Evolutionary conservation across 2,797 vertebrate genomes (phyloP).

Genomic region (Lutjanus campechanus): DNA sequence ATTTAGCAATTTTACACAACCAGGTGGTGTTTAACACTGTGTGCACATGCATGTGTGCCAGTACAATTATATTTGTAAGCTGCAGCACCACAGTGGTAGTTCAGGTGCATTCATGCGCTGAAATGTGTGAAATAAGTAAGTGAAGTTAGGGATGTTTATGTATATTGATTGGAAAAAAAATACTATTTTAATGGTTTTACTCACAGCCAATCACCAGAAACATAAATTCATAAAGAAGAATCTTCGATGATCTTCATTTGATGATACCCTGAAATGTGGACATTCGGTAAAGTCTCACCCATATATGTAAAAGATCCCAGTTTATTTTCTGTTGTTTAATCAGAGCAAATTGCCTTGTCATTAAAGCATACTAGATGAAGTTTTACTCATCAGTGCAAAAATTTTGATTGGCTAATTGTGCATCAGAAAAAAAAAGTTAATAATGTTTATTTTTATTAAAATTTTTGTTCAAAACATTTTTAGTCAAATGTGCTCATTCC

Average conservation of each 20-base stretch:
- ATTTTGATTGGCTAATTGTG: constrained; percentile 4
- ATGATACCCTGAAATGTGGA: background rate
- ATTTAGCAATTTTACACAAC: background rate
- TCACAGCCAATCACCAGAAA: too few species aligned
- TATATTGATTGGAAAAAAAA: background rate
- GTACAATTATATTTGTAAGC: constrained; percentile 14
- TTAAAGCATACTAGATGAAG: constrained; percentile 3
- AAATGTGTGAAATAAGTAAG: background rate
- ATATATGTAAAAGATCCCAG: background rate
- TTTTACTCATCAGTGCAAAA: background rate
- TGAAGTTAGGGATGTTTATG: background rate
- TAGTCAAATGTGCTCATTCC: constrained; percentile 4
- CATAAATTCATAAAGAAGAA: too few species aligned
- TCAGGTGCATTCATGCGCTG: background rate
- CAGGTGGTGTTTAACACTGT: constrained; percentile 16
- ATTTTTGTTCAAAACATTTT: constrained; percentile 4
- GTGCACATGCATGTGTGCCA: background rate
- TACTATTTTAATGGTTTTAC: too few species aligned
- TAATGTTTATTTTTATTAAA: background rate
- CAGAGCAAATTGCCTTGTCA: background rate
- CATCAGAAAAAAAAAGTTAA: background rate
- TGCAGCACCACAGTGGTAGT: constrained; percentile 1
- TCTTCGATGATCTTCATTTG: constrained; percentile 2
- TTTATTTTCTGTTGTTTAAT: background rate
- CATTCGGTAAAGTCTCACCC: background rate